Evolutionary conservation across 1,140 invertebrate species (phyloP), one percentile per base, ranked within the genome.

Genomic region (Philaenus spumarius): DNA sequence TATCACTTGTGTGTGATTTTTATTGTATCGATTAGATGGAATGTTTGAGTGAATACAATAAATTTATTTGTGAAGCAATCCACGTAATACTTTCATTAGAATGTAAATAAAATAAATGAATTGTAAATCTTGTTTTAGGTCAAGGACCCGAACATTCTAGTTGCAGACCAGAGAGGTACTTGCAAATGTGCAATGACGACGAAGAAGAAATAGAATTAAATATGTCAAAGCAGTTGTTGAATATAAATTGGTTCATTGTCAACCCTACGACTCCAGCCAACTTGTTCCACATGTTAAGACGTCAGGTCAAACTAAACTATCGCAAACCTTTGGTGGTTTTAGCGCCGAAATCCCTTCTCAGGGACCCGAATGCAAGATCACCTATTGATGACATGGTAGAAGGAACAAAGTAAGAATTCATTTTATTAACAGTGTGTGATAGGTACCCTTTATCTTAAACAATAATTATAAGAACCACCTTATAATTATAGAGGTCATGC

Each of bases 71-170:
- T n/a, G n/a, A n/a, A n/a, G n/a, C n/a, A n/a, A n/a, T n/a, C n/a
- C n/a, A n/a, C n/a, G n/a, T n/a, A n/a, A n/a, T n/a, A n/a, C n/a
- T n/a, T n/a, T n/a, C n/a, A n/a, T n/a, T n/a, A n/a, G n/a, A n/a
- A n/a, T n/a, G n/a, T n/a, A n/a, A n/a, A n/a, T n/a, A n/a, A n/a
- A n/a, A n/a, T n/a, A n/a, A n/a, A n/a, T n/a, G n/a, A n/a, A n/a
- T n/a, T n/a, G n/a, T n/a, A n/a, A 4, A 19, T 7, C 15, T n/a
- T 53, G 6, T n/a, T 40, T 17, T 42, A 57, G 55, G 96, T 0
- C 91, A 92, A 22, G 95, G 93, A 0, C 93, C 96, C 0, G 97
- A 99, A 69, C 97, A 99, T 70, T 95, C 92, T 58, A 95, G 92
- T 0, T 92, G 87, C 65, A 82, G 93, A 62, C 73, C 98, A 20